Percentiles rank a stretch among this genome's conserved stretches.
Conservation (phyloP, 2,113 vertebrate species). For the Mastomys coucha region DNA sequence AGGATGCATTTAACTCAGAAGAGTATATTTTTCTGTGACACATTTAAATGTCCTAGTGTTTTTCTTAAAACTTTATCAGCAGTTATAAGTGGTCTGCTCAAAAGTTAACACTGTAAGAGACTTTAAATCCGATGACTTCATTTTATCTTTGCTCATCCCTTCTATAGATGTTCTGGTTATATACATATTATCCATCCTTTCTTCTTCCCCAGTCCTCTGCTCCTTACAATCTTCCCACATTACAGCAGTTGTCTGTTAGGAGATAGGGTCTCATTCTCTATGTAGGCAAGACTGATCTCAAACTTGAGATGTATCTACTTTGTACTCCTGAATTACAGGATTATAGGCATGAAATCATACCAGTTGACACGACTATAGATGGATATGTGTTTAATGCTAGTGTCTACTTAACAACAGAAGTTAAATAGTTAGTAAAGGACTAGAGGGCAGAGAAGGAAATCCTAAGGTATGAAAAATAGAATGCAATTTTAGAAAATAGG, state of each 20-base stretch:
- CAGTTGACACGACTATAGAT: not conserved
- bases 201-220: not conserved
- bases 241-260: not conserved
- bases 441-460: not conserved
- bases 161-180: not conserved
- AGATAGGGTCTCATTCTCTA: not conserved
- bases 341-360: not conserved
- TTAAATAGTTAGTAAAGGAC: not conserved
- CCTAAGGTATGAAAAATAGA: not conserved
- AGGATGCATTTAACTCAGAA: not conserved
- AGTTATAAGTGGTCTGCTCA: not conserved
- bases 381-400: not conserved
- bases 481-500: not conserved
- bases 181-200: not conserved
- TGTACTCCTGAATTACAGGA: not conserved
- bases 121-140: not conserved
- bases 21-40: not conserved
- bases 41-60: not conserved
- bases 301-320: not conserved
- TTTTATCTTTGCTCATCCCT: not conserved
- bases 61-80: not conserved
- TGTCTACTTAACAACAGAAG: not conserved
- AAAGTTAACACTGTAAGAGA: conserved; percentile 6
- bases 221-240: not conserved
- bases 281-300: not conserved